Conservation (phyloP, 2,113 vertebrate species). For the Aspiorhynchus laticeps region DNA sequence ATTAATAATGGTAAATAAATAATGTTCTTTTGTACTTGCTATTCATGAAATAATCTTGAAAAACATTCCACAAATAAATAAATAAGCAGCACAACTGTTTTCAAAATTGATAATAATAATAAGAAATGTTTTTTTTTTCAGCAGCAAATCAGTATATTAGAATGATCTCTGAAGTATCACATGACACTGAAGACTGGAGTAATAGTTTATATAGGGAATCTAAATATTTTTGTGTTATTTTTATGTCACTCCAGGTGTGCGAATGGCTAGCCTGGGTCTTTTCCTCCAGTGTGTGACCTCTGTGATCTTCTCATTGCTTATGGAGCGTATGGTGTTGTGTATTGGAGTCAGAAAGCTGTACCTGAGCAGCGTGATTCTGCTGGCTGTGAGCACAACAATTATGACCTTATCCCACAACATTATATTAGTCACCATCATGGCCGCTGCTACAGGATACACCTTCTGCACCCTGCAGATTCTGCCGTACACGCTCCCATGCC, state of each 20-base stretch:
- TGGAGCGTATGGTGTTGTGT: conserved; percentile 81
- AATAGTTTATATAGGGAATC: neutral
- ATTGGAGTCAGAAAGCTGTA: conserved; percentile 79
- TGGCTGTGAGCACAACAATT: conserved; percentile 75
- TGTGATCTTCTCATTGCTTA: conserved; percentile 81
- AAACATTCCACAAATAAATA: neutral
- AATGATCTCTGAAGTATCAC: neutral
- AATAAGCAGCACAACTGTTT: neutral
- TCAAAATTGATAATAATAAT: neutral
- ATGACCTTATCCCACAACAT: conserved; percentile 82
- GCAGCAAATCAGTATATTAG: neutral
- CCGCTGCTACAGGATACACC: conserved; percentile 82
- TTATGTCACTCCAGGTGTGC: conserved; percentile 74
- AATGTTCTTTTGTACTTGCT: too few relatives aligned
- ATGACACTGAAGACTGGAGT: neutral
- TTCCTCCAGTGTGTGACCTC: conserved; percentile 86
- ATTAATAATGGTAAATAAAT: too few relatives aligned
- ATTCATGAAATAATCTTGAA: neutral
- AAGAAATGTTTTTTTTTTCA: neutral
- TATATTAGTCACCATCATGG: conserved; percentile 77
- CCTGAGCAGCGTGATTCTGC: conserved; percentile 79
- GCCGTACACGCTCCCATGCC: conserved; percentile 83
- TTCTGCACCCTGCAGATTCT: conserved; percentile 86
- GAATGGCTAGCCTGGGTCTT: conserved; percentile 87
- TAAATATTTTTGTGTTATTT: neutral